Evolutionary conservation across 2,113 vertebrate genomes (phyloP), one percentile per base, ranked within the genome.

Genomic region (Epinephelus fuscoguttatus): DNA sequence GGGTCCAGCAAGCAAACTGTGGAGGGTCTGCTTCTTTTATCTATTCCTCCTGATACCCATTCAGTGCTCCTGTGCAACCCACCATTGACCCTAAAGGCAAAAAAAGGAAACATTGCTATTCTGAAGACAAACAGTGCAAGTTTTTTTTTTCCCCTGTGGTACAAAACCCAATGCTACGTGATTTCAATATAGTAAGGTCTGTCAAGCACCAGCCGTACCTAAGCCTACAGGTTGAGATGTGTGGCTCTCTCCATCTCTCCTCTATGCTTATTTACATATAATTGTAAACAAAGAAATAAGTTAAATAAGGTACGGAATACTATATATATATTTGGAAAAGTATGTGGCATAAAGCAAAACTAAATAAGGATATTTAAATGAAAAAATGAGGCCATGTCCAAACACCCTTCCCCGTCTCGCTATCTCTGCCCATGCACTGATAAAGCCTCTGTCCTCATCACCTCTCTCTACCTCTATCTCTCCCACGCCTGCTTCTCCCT

Each of bases 1-100:
- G 72, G 86, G 84, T 93, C 84, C 79, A 88, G 91, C 88, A 74
- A 88, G 80, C 90, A 91, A 89, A 77, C 84, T 64, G 40, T 76
- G 47, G 52, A 70, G 49, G 60, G 66, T 33, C 72, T 60, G 50
- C 23, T 75, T 47, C 69, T 81, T 63, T 86, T 72, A 57, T 76
- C 70, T 66, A 23, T 55, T 37, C 42, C 75, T 82, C 47, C 84
- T 66, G 68, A 90, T 75, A 85, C 78, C 73, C 80, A 66, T 82
- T 82, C 66, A 45, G 2, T 67, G 69, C 73, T 80, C 69, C 76
- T 75, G 50, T 80, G 73, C 70, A 68, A 40, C 69, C 77, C 81
- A 33, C 72, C 63, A 33, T 56, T 75, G 83, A 87, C 80, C 80
- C 59, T 6, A 30, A 74, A 62, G 60, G 61, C 69, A 56, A 78